Evolutionary conservation across 2,113 vertebrate genomes (phyloP), one percentile per base, ranked within the genome.

Genomic region (Aphyosemion australe): DNA sequence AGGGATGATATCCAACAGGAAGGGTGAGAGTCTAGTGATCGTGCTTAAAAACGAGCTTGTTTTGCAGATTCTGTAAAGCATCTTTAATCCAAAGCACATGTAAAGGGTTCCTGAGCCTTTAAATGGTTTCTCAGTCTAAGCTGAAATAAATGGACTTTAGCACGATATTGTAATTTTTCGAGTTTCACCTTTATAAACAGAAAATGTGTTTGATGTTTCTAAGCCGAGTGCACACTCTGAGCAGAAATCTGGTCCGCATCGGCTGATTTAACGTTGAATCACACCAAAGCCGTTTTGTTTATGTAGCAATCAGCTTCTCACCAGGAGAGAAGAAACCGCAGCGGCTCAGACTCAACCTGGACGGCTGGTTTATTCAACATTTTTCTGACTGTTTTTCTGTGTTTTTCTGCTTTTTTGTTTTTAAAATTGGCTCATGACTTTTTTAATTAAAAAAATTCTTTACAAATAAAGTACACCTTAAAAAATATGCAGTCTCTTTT

Each of bases 381-480:
- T n/a, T 47, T 12, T 12, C 37, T 10, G 11, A 39, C 37, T 39
- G 37, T 32, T 55, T 16, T 46, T 2, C 26, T 26, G 26, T 2
- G 26, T 26, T 26, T n/a, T 43, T 53, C 16, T 1, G 61, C 15
- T 52, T 65, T 3, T 70, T 10, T 16, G 62, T 12, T 14, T 37
- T 61, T 71, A n/a, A 46, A 10, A n/a, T n/a, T 15, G 50, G 7
- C 31, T 19, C 32, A 55, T 19, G 3, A 13, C 12, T 2, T 16
- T 65, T 51, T 65, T 31, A 46, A 61, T 69, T 73, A 52, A 5
- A 26, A 26, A 26, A 26, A 4, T 2, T 45, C 58, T 70, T 75
- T 72, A 67, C 51, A 76, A 85, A 76, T 80, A 80, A 88, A 48
- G 26, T 42, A 49, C 58, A 54, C 37, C 49, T 12, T 67, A 8